Conservation (phyloP, 1,140 invertebrate species). For the Lethrus apterus region DNA sequence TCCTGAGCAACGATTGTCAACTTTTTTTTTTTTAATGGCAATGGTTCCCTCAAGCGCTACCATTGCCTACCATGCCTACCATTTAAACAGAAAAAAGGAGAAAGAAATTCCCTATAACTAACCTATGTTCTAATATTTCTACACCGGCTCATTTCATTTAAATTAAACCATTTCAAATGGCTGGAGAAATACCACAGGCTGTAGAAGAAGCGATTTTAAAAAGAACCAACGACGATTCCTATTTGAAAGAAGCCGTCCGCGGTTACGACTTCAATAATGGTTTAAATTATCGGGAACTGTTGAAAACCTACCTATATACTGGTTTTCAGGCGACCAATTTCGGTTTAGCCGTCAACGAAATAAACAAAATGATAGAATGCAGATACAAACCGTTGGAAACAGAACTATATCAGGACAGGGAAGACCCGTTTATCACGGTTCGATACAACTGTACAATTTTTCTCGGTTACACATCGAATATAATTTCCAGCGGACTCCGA, state of each 20-base stretch:
- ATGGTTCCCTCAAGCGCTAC: no score
- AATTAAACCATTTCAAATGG: no score
- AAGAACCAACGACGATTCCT: conserved; percentile 30
- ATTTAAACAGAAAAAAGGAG: no score
- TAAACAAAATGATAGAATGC: conserved; percentile 83
- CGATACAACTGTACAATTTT: conserved; percentile 91
- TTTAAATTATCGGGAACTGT: conserved; percentile 77
- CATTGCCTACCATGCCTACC: no score
- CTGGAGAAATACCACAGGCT: conserved; percentile 12
- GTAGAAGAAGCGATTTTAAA: conserved; percentile 31
- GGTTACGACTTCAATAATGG: conserved; percentile 94
- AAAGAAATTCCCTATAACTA: no score
- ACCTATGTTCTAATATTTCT: no score
- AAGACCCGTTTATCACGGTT: conserved; percentile 72
- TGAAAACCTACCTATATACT: conserved; percentile 70
- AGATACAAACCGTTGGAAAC: conserved; percentile 55
- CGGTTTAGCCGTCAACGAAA: conserved; percentile 82
- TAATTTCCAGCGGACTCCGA: conserved; percentile 89
- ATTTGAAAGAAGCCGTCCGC: conserved; percentile 45
- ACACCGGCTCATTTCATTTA: no score
- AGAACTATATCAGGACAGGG: conserved; percentile 62
- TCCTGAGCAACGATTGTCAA: no score
- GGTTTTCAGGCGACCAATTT: conserved; percentile 98
- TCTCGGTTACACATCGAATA: conserved; percentile 96
- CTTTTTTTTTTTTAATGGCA: no score